Percentiles rank a stretch among this genome's conserved stretches.
These are phyloP conservation scores for Gastracanthus pulcherrimus DNA, from an alignment of 2,888 invertebrate genomes.

Conservation along the genomic window DNA sequence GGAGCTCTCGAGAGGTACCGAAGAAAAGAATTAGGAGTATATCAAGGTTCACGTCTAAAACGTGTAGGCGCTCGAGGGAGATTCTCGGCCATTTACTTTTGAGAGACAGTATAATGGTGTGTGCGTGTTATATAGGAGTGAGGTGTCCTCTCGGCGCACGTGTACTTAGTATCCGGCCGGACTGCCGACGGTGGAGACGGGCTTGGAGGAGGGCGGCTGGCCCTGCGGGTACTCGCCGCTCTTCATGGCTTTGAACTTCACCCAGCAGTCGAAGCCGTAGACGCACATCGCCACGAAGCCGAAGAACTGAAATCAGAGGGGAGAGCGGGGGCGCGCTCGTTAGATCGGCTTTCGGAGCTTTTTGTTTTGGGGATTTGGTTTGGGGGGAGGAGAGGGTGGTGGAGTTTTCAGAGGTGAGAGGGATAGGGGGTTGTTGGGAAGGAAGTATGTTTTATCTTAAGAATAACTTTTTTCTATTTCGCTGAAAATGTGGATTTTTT, in stretches of 20 bases:
- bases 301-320: slow-evolving; percentile 83
- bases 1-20: too few relatives aligned
- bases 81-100: not conserved
- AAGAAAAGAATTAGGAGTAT: too few relatives aligned
- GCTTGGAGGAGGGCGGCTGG: slow-evolving; percentile 82
- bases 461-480: too few relatives aligned
- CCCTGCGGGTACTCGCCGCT: slow-evolving; percentile 87
- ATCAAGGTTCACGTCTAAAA: too few relatives aligned
- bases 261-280: slow-evolving; percentile 88
- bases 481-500: too few relatives aligned
- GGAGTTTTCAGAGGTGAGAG: not conserved
- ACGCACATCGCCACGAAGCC: slow-evolving; percentile 89
- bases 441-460: not conserved
- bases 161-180: slow-evolving; percentile 74
- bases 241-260: slow-evolving; percentile 85
- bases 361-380: not conserved
- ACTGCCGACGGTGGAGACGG: slow-evolving; percentile 80
- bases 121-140: too few relatives aligned
- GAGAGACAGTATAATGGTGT: not conserved
- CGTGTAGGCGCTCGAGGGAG: too few relatives aligned
- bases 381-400: not conserved
- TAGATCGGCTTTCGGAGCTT: not conserved
- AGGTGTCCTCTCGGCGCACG: not conserved
- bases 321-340: not conserved
- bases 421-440: not conserved